Evolutionary conservation across 1,140 invertebrate species (phyloP), one percentile per base, ranked within the genome.

Genomic region (Drosophila guanche): DNA sequence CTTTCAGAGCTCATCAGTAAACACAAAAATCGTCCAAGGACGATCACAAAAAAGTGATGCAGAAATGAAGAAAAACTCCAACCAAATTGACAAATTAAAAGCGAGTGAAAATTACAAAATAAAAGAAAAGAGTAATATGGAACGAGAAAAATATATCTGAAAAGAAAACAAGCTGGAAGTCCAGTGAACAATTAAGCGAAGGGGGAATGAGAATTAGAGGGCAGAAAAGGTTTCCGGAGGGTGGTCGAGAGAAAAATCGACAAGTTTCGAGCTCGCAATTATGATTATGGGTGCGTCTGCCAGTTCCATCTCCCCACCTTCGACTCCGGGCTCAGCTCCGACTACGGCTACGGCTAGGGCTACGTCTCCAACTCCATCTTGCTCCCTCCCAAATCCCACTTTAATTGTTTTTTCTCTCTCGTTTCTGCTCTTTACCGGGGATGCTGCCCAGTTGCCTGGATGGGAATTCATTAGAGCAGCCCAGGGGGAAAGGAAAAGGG

Each of bases 391-490:
- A 57, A 70, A 70, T 63, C 73, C 69, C 43, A 56, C 60, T 78
- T 88, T 88, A 86, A 88, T 86, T 88, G 83, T 86, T 86, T 84
- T 80, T 85, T 69, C 43, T 37, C 56, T 46, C 50, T 47, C 58
- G 53, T 60, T 58, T 63, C n/a, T 50, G 52, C 10, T 41, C 45
- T 43, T 22, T 60, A 45, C 63, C 58, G 53, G 83, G 72, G 63
- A 70, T 83, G 76, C 67, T 79, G 59, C 75, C 76, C 75, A 78
- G 74, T 79, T 79, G 77, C 60, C 70, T 78, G 83, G 83, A 79
- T 84, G 84, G 83, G 88, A 88, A 88, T 88, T 88, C 83, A 88
- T 88, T 88, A 88, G 83, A 83, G 83, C 84, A 69, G 70, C 83
- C 70, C 22, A 48, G 46, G 55, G 60, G 33, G 10, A 12, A 12